phyloP scores from a whole-genome alignment of 2,888 invertebrate genomes.

The Polymixis lichenea region DNA sequence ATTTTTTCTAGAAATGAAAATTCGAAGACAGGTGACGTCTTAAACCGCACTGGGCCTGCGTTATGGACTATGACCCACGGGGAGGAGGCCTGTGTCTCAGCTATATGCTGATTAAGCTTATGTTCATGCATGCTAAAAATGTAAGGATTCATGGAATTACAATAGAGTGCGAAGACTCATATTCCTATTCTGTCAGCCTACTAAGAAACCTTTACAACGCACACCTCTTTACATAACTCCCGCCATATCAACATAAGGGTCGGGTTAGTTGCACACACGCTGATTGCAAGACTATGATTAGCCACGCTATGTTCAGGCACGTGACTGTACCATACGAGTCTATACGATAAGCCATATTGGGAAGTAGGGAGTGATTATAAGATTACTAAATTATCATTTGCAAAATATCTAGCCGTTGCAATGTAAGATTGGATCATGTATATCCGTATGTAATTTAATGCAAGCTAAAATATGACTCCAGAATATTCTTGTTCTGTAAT shows the following conservation, averaged over 20 bases:
- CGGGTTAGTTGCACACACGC: conserved; percentile 35
- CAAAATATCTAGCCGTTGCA: conserved; percentile 21
- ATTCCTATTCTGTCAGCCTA: background rate
- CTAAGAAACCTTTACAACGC: background rate
- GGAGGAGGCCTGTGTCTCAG: background rate
- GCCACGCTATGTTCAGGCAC: conserved; percentile 39
- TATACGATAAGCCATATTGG: conserved; percentile 49
- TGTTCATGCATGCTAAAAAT: background rate
- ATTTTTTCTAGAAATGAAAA: background rate
- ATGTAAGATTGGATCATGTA: background rate
- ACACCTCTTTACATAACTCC: conserved; percentile 16
- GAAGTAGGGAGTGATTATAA: conserved; percentile 41
- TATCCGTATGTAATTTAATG: conserved; percentile 13
- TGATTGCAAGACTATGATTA: conserved; percentile 49
- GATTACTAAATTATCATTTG: conserved; percentile 50
- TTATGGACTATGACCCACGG: background rate
- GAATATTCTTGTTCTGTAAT: background rate
- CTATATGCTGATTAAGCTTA: too few species aligned
- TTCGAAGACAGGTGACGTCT: background rate
- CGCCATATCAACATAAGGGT: conserved; percentile 20
- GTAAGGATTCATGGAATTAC: background rate
- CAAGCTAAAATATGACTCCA: background rate
- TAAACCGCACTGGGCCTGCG: background rate
- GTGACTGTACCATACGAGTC: conserved; percentile 40
- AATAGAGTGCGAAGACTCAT: background rate